Evolutionary conservation across 2,797 vertebrate species (phyloP).

Genomic region (Enteromius mattozi): DNA sequence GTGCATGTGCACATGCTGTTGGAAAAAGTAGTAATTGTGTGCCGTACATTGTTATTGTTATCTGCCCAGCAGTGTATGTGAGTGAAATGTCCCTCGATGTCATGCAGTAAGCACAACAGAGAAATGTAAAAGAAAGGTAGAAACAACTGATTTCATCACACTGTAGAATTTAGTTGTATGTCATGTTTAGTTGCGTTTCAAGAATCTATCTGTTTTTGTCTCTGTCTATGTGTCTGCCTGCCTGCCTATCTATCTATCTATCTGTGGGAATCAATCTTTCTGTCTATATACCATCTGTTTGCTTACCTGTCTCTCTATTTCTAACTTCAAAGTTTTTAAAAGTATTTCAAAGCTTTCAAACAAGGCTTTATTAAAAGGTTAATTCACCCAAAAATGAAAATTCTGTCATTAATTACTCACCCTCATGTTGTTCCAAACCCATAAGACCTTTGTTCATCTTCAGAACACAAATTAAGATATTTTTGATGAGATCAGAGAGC

Average conservation of each 20-base stretch:
- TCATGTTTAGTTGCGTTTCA: neutral
- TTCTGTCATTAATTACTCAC: no score
- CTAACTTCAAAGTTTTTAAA: no score
- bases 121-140: neutral
- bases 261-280: neutral
- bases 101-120: conserved; percentile 13
- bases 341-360: no score
- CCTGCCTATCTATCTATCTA: neutral
- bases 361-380: no score
- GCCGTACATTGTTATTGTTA: conserved; percentile 35
- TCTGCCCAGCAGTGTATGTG: neutral
- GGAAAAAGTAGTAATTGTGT: conserved; percentile 41
- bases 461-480: no score
- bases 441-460: no score
- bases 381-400: no score
- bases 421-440: no score
- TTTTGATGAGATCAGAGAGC: no score
- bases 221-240: neutral
- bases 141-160: neutral
- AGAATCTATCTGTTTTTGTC: neutral
- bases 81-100: conserved; percentile 12
- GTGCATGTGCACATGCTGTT: conserved; percentile 53
- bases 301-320: neutral
- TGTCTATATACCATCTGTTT: rapidly evolving
- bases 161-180: neutral